Base-by-base conservation (phyloP, 2,888 invertebrate genomes). In the Apantesis nais region DNA sequence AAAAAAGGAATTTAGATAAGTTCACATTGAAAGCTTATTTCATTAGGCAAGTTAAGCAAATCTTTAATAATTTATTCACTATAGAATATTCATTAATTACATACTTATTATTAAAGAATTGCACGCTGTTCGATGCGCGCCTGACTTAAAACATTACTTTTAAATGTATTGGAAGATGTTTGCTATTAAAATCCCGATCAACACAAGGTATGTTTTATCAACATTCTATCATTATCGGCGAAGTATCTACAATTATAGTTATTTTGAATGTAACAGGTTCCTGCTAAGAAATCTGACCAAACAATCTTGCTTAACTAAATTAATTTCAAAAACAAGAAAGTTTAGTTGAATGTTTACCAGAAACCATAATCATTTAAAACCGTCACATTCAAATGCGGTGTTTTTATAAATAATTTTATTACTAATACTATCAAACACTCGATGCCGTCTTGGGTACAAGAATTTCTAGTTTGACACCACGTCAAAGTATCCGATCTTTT, bases 1-100 rank as follows among this genome's bases (percentile, higher is more conserved):
- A 82, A n/a, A n/a, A n/a, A n/a, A 76, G 77, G 72, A 74, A 77
- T 84, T 44, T 19, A 44, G 5, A 44, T 7, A 44, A 22, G 2
- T 52, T n/a, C n/a, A n/a, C n/a, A n/a, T n/a, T n/a, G n/a, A n/a
- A n/a, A n/a, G n/a, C n/a, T n/a, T n/a, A n/a, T n/a, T n/a, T n/a
- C n/a, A n/a, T 44, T 19, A 44, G 5, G 19, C 19, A 44, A 22
- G 2, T 52, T n/a, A 52, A 22, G 1, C 22, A 52, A n/a, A 2
- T 22, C 9, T 9, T 52, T n/a, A 52, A 52, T 9, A 11, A n/a
- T 9, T 39, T 39, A 39, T 39, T 2, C 48, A n/a, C 48, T 52
- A n/a, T 52, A 9, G 22, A 52, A 22, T 52, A 52, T 52, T 52
- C 48, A 52, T 52, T n/a, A n/a, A n/a, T 52, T 52, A 52, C 22